phyloP scores from a whole-genome alignment of 2,888 invertebrate species.

The Polietes domitor region DNA sequence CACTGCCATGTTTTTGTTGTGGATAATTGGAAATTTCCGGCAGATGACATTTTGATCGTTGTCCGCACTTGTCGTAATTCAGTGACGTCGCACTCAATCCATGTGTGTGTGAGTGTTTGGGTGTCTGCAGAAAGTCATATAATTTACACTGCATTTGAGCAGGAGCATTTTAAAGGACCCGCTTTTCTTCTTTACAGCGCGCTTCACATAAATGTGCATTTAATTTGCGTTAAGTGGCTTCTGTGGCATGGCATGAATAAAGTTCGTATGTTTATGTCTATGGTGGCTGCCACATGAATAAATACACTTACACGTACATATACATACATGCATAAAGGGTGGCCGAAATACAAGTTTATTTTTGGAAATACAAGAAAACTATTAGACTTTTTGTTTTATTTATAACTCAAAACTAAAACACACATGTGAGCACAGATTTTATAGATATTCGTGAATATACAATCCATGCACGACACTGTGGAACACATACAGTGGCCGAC shows the following conservation, averaged over 20 bases:
- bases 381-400: too few relatives aligned
- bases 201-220: slow-evolving; percentile 64
- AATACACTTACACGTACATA: background rate
- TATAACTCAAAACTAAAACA: too few relatives aligned
- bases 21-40: too few relatives aligned
- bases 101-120: slow-evolving; percentile 36
- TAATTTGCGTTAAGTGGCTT: slow-evolving; percentile 67
- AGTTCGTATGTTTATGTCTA: slow-evolving; percentile 41
- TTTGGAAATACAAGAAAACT: too few relatives aligned
- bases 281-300: slow-evolving; percentile 27
- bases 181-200: slow-evolving; percentile 45
- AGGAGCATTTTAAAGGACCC: slow-evolving; percentile 25
- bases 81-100: background rate
- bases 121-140: slow-evolving; percentile 44
- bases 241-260: slow-evolving; percentile 56
- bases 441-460: too few relatives aligned
- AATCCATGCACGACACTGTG: too few relatives aligned
- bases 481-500: too few relatives aligned
- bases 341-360: too few relatives aligned
- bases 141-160: slow-evolving; percentile 41
- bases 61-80: slow-evolving; percentile 6
- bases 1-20: too few relatives aligned
- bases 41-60: too few relatives aligned
- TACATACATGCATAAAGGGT: too few relatives aligned
- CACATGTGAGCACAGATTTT: too few relatives aligned